Percentiles rank a stretch among this genome's conserved stretches.
phyloP scores from a whole-genome alignment of 2,888 invertebrate species.

The Hypomecis atomaria region DNA sequence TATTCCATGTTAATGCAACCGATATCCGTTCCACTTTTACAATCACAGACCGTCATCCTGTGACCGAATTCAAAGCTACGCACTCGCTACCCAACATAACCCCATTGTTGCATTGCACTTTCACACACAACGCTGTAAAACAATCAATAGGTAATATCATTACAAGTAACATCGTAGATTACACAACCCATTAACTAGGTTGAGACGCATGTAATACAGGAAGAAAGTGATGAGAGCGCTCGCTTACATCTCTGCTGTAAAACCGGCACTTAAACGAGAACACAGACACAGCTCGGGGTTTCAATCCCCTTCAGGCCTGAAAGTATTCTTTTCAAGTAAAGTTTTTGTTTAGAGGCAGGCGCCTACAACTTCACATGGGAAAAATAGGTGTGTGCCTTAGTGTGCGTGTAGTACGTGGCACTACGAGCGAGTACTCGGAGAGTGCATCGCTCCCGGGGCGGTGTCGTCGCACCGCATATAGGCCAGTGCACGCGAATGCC shows the following conservation, averaged over 20 bases:
- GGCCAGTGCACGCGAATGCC: slow-evolving; percentile 84
- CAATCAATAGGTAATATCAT: slow-evolving; percentile 18
- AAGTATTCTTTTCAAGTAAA: slow-evolving; percentile 72
- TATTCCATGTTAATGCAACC: slow-evolving; percentile 56
- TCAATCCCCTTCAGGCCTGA: slow-evolving; percentile 69
- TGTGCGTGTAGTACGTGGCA: slow-evolving; percentile 78
- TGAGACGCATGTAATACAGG: slow-evolving; percentile 38
- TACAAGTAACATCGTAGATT: slow-evolving; percentile 26
- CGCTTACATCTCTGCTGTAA: slow-evolving; percentile 20
- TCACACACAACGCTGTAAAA: slow-evolving; percentile 23
- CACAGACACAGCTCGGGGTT: slow-evolving; percentile 46
- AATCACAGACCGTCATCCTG: slow-evolving; percentile 36
- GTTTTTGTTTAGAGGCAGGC: slow-evolving; percentile 64
- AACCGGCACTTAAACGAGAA: slow-evolving; percentile 41
- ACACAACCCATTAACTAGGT: slow-evolving; percentile 34
- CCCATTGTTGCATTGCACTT: slow-evolving; percentile 22
- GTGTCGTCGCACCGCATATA: slow-evolving; percentile 85
- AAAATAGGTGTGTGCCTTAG: slow-evolving; percentile 74
- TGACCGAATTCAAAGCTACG: slow-evolving; percentile 7
- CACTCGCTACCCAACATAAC: slow-evolving; percentile 9
- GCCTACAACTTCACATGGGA: slow-evolving; percentile 69
- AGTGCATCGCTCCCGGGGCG: slow-evolving; percentile 84
- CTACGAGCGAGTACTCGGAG: slow-evolving; percentile 76
- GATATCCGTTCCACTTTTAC: slow-evolving; percentile 80
- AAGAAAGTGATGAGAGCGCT: slow-evolving; percentile 35